A percentile compares a stretch with the other conserved stretches of the same genome.
Evolutionary conservation across 1,140 invertebrate genomes (phyloP).

Genomic region (Zeugodacus cucurbitae): DNA sequence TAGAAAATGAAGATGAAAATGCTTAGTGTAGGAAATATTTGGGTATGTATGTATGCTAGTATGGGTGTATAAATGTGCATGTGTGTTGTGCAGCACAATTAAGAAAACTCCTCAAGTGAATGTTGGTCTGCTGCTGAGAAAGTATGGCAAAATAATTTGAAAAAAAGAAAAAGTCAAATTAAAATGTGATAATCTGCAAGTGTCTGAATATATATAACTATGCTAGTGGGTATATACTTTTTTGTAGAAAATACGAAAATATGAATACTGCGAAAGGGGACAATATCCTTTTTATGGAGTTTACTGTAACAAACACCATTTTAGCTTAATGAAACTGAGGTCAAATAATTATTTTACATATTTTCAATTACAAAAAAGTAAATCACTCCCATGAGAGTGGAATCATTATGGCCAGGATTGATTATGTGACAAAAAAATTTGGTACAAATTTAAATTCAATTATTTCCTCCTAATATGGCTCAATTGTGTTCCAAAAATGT

Average conservation of each 20-base stretch:
- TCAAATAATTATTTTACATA: too few relatives aligned
- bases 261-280: neutral
- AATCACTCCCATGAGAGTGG: too few relatives aligned
- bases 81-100: neutral
- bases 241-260: neutral
- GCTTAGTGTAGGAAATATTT: neutral
- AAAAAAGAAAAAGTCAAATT: neutral
- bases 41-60: neutral
- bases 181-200: neutral
- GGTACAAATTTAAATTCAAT: too few relatives aligned
- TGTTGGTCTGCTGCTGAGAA: neutral
- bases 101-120: neutral
- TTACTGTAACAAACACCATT: neutral
- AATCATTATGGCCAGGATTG: too few relatives aligned
- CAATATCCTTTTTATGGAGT: neutral
- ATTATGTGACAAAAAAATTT: too few relatives aligned
- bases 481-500: too few relatives aligned
- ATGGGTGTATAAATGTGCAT: too few relatives aligned
- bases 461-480: too few relatives aligned
- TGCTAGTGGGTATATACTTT: too few relatives aligned
- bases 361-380: too few relatives aligned
- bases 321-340: too few relatives aligned
- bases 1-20: neutral
- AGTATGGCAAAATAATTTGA: neutral
- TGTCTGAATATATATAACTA: neutral